Evolutionary conservation across 2,888 invertebrate genomes (phyloP), one percentile per base, ranked within the genome.

Genomic region (Tetragonula carbonaria): DNA sequence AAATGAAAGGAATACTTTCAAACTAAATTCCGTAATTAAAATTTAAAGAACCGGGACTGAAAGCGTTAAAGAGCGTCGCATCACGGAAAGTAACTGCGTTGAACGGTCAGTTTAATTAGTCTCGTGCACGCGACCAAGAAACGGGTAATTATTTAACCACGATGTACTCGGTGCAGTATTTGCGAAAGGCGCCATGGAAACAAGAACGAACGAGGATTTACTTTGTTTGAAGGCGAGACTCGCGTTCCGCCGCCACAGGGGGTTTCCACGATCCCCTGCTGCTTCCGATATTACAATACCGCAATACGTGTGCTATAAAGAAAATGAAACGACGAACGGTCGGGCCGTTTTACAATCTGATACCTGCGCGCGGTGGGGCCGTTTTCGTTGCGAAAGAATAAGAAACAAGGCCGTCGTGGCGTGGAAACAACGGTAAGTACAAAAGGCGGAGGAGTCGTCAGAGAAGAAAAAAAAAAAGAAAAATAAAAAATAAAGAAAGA

Each of bases 231-330:
- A 67, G 50, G n/a, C 18, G 5, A 1, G 63, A 16, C 2, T 45
- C 3, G 73, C 18, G 5, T 57, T 16, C 45, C 8, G 21, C 21
- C 57, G 21, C 21, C 59, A 11, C n/a, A 5, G n/a, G 45, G 55
- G 70, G 28, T 65, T n/a, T 28, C 21, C 50, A 33, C 45, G 71
- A 50, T 71, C n/a, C 65, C 70, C 33, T 8, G 65, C 57, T 38
- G 62, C 62, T 72, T 33, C 72, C 45, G 62, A 80, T 80, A 82
- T 80, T 82, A 74, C 63, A 74, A 68, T 51, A 55, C 53, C 28
- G 80, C 53, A 38, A 74, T 80, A 74, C 57, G 71, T 28, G 66
- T 23, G 73, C 81, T 55, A 74, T 80, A 80, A 82, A 82, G 80
- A 82, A 82, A 80, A 82, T 80, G 80, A 82, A 74, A 80, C 67